A percentile compares a stretch with the other conserved stretches of the same genome.
These are phyloP conservation scores for Enteromius mattozi DNA, from an alignment of 2,797 vertebrate genomes.

Conservation along the genomic window DNA sequence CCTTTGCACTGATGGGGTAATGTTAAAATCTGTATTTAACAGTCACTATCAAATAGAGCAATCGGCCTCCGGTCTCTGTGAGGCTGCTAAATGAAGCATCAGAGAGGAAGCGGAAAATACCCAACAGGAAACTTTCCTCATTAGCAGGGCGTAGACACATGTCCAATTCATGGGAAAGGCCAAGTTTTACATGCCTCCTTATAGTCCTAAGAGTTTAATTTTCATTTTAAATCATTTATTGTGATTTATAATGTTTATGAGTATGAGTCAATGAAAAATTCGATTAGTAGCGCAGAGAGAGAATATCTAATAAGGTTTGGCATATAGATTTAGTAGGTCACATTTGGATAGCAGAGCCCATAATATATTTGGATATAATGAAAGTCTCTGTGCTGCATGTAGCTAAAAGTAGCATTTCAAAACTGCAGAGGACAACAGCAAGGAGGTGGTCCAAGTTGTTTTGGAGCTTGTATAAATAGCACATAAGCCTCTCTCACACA, in stretches of 20 bases:
- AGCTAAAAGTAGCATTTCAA: constrained; percentile 38
- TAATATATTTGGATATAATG: constrained; percentile 31
- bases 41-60: constrained; percentile 9
- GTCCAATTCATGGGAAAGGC: neutral
- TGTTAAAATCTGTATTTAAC: constrained; percentile 15
- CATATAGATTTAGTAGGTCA: constrained; percentile 14
- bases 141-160: constrained; percentile 57
- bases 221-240: neutral
- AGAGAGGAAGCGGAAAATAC: constrained; percentile 69
- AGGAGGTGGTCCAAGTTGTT: constrained; percentile 26
- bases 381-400: constrained; percentile 29
- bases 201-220: neutral
- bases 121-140: constrained; percentile 72
- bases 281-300: neutral
- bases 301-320: constrained; percentile 1
- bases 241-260: neutral
- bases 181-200: neutral
- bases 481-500: neutral
- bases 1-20: neutral
- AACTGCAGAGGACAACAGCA: constrained; percentile 12
- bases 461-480: constrained; percentile 9
- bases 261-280: neutral
- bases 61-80: constrained; percentile 18
- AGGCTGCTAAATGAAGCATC: constrained; percentile 47
- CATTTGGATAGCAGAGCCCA: constrained; percentile 17